Evolutionary conservation across 1,140 invertebrate species (phyloP), one percentile per base, ranked within the genome.

Genomic region (Alviniconcha marisindica): DNA sequence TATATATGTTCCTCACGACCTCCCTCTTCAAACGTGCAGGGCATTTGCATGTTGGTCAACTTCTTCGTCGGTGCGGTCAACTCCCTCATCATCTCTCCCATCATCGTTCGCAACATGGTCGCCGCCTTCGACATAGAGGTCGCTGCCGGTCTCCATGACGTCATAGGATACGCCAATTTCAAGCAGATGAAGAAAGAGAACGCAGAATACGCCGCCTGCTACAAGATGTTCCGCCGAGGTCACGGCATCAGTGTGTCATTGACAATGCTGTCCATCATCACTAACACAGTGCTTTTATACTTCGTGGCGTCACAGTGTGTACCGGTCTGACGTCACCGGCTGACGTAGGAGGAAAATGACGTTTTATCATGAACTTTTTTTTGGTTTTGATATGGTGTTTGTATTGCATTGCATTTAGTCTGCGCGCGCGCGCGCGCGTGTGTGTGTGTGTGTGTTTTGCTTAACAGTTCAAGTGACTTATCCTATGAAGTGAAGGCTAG

Each of bases 21-120:
- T n/a, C n/a, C n/a, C n/a, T n/a, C n/a, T n/a, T n/a, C n/a, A n/a
- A 14, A 7, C 28, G 83, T 84, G 15, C 80, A 87, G 86, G 77
- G 66, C 33, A 14, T 77, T 4, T 63, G 71, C 63, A 51, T 87
- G 42, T 18, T 66, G 28, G 44, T 77, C 24, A 78, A 82, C 76
- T 84, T 87, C 33, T 10, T 84, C 21, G 56, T 78, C 10, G 82
- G 82, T 15, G 74, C 84, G 38, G n/a, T 82, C 38, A 87, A 87
- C 80, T 85, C 82, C 28, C 24, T 87, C 0, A 31, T 84, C 40
- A 18, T 87, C 38, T 66, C 84, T 42, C 86, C 84, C 5, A 79
- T 87, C 24, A 87, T 87, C 21, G 84, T 87, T 10, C 56, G 42
- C 18, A 80, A 84, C 77, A 87, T 87, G 86, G 77, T 87, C 63